Evolutionary conservation across 2,797 vertebrate species (phyloP).

Genomic region (Acanthopagrus latus): DNA sequence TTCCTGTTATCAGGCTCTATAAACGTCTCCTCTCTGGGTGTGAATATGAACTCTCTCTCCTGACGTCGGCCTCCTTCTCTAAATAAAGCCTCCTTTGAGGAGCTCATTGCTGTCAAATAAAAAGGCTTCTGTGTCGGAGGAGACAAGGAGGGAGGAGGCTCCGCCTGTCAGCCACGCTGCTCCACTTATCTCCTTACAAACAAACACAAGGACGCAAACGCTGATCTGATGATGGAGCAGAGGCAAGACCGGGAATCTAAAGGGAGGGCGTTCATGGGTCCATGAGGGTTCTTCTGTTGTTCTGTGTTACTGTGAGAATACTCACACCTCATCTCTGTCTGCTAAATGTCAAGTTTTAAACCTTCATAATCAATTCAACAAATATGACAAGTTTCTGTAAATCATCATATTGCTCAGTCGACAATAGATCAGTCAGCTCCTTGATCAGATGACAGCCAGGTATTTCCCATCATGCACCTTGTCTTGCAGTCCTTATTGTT

Average conservation of each 20-base stretch:
- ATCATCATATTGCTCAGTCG: no score
- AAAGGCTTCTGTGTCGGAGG: constrained; percentile 54
- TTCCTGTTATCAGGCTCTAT: constrained; percentile 21
- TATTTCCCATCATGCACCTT: no score
- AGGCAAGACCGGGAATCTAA: not conserved
- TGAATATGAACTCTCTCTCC: constrained; percentile 56
- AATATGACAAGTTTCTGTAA: no score
- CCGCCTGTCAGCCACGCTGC: constrained; percentile 41
- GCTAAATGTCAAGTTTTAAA: no score
- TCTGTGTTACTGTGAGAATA: no score
- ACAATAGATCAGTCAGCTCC: no score
- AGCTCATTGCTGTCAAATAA: constrained; percentile 39
- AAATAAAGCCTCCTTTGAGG: constrained; percentile 68
- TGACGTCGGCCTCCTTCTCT: constrained; percentile 37
- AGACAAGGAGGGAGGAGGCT: constrained; percentile 17
- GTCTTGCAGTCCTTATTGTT: no score
- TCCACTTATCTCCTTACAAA: constrained; percentile 60
- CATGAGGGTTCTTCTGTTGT: no score
- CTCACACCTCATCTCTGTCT: no score
- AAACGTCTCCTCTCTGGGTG: constrained; percentile 32
- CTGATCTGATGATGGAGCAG: constrained; percentile 28
- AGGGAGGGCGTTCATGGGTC: not conserved
- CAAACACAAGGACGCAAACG: constrained; percentile 2
- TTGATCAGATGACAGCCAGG: no score
- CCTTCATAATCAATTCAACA: no score